Evolutionary conservation across 2,797 vertebrate genomes (phyloP), one percentile per base, ranked within the genome.

Genomic region (Caiman crocodilus): DNA sequence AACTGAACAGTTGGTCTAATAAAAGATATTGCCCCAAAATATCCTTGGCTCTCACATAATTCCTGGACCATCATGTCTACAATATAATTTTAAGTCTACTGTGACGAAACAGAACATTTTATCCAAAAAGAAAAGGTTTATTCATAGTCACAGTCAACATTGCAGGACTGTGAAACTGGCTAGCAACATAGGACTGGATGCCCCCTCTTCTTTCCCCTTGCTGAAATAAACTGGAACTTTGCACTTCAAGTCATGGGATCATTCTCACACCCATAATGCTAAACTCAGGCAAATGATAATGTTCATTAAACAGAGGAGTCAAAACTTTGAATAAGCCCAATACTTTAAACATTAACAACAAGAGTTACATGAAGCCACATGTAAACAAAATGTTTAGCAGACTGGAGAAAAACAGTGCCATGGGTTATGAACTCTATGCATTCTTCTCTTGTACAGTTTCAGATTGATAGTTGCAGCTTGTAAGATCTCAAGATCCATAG

Each of bases 301-400:
- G 56, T 65, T 59, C 9, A 23, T 35, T 32, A 80, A 84, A 12
- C 42, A 79, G 17, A 32, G 60, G 30, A 65, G 6, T 8, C 82
- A 92, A 76, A 7, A 73, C 9, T 35, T 79, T 32, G 85, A 89
- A 59, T 6, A 81, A 87, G 4, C 3, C 55, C 77, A 23, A 1
- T 14, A 69, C 18, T 30, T 85, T 88, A 83, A 87, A 90, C 58
- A 85, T 85, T 85, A 91, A 61, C 64, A 88, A 77, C 28, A 88
- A 8, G 20, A 32, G 4, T 85, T 93, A 5, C 16, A 84, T 50
- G 85, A 81, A 83, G 74, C 86, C 88, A 86, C 14, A 23, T 10
- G 61, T 61, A 90, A 71, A 86, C 1, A 61, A 76, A 91, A 82
- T 2, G 1, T 87, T 85, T 87, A 16, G 28, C 80, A 78, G 32